Evolutionary conservation across 1,140 invertebrate genomes (phyloP).

Genomic region (Lethrus apterus): DNA sequence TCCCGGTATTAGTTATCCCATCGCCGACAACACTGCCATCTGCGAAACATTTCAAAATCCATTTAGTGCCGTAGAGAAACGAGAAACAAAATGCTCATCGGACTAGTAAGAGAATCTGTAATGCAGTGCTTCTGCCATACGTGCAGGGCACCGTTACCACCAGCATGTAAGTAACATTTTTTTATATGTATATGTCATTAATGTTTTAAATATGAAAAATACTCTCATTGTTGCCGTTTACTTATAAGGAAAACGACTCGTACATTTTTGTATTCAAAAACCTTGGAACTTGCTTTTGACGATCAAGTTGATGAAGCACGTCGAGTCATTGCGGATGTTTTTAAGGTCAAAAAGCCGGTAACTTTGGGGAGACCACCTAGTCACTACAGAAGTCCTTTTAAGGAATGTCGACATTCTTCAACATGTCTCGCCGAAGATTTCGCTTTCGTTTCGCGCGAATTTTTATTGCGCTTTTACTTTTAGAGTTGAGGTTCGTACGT

Average conservation of each 20-base stretch:
- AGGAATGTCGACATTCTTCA: no score
- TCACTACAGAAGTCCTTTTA: no score
- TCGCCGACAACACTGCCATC: constrained; percentile 8
- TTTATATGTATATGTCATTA: not conserved
- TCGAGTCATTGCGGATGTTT: no score
- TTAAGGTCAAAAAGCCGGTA: constrained; percentile 10
- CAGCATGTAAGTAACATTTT: constrained; percentile 53
- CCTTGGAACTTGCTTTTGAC: no score
- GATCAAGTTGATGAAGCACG: no score
- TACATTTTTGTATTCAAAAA: not conserved
- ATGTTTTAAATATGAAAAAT: constrained; percentile 1
- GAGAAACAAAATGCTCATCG: constrained; percentile 64
- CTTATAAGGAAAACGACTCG: no score
- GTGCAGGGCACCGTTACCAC: constrained; percentile 70
- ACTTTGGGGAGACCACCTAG: no score
- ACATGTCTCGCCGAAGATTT: no score
- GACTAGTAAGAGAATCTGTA: constrained; percentile 75
- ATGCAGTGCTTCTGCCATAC: constrained; percentile 85
- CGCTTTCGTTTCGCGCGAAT: no score
- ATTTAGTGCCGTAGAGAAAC: constrained; percentile 2
- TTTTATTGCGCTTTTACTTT: no score
- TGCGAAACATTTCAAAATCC: constrained; percentile 1
- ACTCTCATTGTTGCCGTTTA: no score
- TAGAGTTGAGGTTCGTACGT: no score
- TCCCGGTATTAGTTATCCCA: constrained; percentile 2